Conservation (phyloP, 1,140 invertebrate species). For the Conopomorpha cramerella region DNA sequence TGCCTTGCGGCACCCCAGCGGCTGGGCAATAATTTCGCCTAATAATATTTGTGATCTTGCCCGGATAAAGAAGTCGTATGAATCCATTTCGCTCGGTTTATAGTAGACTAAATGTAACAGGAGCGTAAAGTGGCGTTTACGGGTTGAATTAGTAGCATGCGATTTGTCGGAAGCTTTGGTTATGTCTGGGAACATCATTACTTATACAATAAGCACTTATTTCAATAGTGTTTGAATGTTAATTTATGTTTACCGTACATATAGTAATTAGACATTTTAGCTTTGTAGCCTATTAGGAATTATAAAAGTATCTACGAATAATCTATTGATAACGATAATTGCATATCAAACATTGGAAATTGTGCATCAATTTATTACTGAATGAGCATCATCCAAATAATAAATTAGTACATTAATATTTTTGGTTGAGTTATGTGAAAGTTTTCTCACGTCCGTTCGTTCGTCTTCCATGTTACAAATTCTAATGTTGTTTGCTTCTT, state of each 20-base stretch:
- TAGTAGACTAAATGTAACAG: conserved; percentile 1
- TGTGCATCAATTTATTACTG: not conserved
- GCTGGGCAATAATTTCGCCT: conserved; percentile 32
- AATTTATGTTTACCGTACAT: not conserved
- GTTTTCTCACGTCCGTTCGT: too few relatives aligned
- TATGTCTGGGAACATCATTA: too few relatives aligned
- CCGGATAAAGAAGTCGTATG: conserved; percentile 27
- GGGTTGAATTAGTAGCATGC: too few relatives aligned
- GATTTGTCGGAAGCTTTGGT: too few relatives aligned
- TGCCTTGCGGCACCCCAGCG: conserved; percentile 41
- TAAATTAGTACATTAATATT: too few relatives aligned
- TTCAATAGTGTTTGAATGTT: not conserved
- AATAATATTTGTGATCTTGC: conserved; percentile 48
- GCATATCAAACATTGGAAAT: not conserved
- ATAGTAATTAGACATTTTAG: too few relatives aligned
- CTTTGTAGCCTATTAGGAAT: too few relatives aligned
- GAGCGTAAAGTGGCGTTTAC: not conserved
- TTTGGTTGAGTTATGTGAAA: too few relatives aligned
- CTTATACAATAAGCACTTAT: too few relatives aligned
- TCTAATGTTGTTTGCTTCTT: too few relatives aligned
- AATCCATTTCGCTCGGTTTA: conserved; percentile 22
- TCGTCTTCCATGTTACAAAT: too few relatives aligned
- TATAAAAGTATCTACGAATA: not conserved
- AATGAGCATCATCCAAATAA: too few relatives aligned
- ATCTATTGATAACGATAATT: not conserved